phyloP scores from a whole-genome alignment of 2,113 vertebrate species.

The Solenodon paradoxus region DNA sequence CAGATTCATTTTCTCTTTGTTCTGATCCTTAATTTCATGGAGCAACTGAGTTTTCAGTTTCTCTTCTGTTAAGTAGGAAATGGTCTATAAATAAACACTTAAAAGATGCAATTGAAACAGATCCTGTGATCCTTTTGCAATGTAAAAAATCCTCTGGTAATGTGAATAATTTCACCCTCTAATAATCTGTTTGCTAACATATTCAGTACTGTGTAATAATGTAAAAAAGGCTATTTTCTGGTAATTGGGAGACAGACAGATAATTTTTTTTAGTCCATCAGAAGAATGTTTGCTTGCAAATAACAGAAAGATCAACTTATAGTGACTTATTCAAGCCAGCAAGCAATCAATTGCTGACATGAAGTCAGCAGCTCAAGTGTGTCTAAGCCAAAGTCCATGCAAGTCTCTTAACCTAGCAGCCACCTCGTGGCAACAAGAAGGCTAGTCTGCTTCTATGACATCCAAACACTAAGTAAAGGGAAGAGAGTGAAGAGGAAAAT shows the following conservation, averaged over 20 bases:
- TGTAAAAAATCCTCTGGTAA: background rate
- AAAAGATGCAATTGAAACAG: background rate
- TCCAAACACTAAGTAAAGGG: background rate
- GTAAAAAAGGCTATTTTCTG: background rate
- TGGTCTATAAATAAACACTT: conserved; percentile 16
- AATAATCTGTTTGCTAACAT: conserved; percentile 9
- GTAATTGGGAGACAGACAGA: background rate
- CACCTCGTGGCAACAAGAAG: background rate
- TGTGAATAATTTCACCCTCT: conserved; percentile 2
- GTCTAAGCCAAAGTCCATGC: background rate
- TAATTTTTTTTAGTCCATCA: background rate
- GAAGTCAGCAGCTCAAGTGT: background rate
- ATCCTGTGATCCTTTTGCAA: background rate
- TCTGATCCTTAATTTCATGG: background rate
- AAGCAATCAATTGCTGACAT: background rate
- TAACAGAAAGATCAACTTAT: background rate
- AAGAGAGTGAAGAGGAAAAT: background rate
- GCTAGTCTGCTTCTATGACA: background rate
- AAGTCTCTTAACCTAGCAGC: background rate
- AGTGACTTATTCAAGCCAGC: background rate
- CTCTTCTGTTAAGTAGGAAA: conserved; percentile 24
- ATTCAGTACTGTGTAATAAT: background rate
- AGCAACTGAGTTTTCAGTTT: background rate
- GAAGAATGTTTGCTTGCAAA: background rate
- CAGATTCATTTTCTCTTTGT: conserved; percentile 5